A percentile compares a stretch with the other conserved stretches of the same genome.
phyloP scores from a whole-genome alignment of 1,140 invertebrate species.

The Cataglyphis hispanica region DNA sequence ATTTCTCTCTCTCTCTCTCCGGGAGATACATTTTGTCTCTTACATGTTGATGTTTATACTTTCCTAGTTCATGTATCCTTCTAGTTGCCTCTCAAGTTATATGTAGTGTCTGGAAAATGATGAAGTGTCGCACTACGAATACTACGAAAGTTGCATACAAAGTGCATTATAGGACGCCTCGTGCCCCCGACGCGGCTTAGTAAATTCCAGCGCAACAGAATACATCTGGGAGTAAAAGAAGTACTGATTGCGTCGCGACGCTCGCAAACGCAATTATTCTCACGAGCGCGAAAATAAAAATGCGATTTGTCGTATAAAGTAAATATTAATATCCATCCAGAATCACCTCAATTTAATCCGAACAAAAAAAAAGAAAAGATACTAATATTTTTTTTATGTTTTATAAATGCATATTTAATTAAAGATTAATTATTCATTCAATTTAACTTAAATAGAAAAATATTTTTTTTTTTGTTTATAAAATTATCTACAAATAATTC shows the following conservation, averaged over 20 bases:
- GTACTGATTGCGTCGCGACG: slow-evolving; percentile 54
- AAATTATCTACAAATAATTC: background rate
- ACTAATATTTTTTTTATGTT: background rate
- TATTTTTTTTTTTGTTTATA: background rate
- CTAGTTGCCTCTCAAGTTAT: slow-evolving; percentile 42
- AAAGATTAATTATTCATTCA: background rate
- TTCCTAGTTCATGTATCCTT: slow-evolving; percentile 46
- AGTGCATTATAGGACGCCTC: slow-evolving; percentile 66
- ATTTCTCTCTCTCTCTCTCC: slow-evolving; percentile 21
- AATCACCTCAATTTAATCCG: background rate
- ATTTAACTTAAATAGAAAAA: background rate
- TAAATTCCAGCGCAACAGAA: slow-evolving; percentile 66
- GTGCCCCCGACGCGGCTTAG: slow-evolving; percentile 52
- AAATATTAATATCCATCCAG: slow-evolving; percentile 19
- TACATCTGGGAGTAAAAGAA: slow-evolving; percentile 58
- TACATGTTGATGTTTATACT: slow-evolving; percentile 43
- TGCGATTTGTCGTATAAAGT: background rate
- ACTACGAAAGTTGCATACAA: slow-evolving; percentile 63
- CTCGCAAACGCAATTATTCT: slow-evolving; percentile 63
- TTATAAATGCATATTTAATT: background rate
- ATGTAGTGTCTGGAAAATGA: slow-evolving; percentile 60
- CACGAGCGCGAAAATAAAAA: slow-evolving; percentile 1
- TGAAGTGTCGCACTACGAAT: slow-evolving; percentile 60
- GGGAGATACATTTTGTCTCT: slow-evolving; percentile 18
- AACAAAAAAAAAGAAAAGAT: background rate